Percentiles rank a stretch among this genome's conserved stretches.
These are phyloP conservation scores for Margarornis squamiger DNA, from an alignment of 2,797 vertebrate genomes.

Conservation along the genomic window DNA sequence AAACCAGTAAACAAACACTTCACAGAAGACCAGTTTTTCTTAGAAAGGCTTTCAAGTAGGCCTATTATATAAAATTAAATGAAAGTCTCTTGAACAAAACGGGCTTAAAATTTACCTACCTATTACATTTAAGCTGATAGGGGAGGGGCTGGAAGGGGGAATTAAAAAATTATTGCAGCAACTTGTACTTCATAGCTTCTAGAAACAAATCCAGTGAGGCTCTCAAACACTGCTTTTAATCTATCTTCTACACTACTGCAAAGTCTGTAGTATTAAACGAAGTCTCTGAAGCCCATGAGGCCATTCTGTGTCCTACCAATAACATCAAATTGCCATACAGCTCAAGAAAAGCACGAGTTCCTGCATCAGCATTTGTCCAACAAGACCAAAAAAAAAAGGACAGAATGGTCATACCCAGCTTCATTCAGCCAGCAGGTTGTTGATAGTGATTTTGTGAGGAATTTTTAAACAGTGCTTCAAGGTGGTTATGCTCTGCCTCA, in stretches of 20 bases:
- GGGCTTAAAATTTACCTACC: not conserved
- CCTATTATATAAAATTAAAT: not conserved
- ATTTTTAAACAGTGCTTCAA: not conserved
- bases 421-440: not conserved
- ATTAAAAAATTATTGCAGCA: not conserved
- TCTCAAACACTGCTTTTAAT: not conserved
- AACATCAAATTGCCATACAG: not conserved
- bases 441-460: not conserved
- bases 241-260: not conserved
- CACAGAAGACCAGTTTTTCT: not conserved
- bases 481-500: not conserved
- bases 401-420: not conserved
- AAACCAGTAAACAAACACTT: not conserved
- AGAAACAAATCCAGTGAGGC: not conserved
- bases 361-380: not conserved
- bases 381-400: not conserved
- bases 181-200: not conserved
- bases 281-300: not conserved
- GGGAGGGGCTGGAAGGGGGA: accelerated
- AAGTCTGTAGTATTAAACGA: not conserved
- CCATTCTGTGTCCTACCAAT: not conserved
- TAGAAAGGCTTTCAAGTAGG: not conserved
- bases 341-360: accelerated
- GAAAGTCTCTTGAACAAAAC: not conserved
- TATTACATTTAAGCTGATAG: not conserved